Base-by-base conservation (phyloP, 2,888 invertebrate genomes). In the Thecocarcelia acutangulata region DNA sequence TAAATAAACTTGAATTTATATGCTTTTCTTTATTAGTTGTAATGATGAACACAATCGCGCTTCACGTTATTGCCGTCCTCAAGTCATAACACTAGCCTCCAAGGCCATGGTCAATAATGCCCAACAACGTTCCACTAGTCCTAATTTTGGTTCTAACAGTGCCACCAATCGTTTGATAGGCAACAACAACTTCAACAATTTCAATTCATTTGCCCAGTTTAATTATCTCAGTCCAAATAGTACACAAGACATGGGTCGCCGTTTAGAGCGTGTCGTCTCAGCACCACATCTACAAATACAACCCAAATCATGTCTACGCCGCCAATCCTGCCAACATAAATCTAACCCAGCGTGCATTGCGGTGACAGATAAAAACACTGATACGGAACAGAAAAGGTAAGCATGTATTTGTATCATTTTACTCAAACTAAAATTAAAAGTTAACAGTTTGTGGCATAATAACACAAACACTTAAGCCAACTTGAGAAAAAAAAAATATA, bases 291-390 rank as follows among this genome's bases (percentile, higher is more conserved):
- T 90, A 82, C 88, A 89, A 17, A 85, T 87, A 64, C 90, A 89
- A 79, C 93, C 93, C 5, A 92, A 92, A 83, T 93, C 93, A 33
- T 93, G 93, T 85, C 88, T 93, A 46, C 92, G 88, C 75, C 88
- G 90, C 74, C 87, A 88, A 84, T 87, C 87, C 85, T 88, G 89
- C 87, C 87, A 87, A 79, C 86, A 88, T 73, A 86, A 85, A 69
- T 52, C 64, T 46, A 58, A 73, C 61, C 48, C 81, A 11, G 46
- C 28, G 42, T 56, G 74, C 19, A 48, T 72, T 9, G 66, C 61
- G 28, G 44, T 61, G 11, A 70, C 70, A 54, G 82, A 82, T 66
- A 70, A 78, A 74, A 56, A 73, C 73, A 77, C 58, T 15, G 59
- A 74, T 70, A 75, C 78, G 17, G 73, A 80, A 12, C 70, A 72